A percentile compares a stretch with the other conserved stretches of the same genome.
Evolutionary conservation across 2,888 invertebrate genomes (phyloP).

Genomic region (Drosophila colorata): DNA sequence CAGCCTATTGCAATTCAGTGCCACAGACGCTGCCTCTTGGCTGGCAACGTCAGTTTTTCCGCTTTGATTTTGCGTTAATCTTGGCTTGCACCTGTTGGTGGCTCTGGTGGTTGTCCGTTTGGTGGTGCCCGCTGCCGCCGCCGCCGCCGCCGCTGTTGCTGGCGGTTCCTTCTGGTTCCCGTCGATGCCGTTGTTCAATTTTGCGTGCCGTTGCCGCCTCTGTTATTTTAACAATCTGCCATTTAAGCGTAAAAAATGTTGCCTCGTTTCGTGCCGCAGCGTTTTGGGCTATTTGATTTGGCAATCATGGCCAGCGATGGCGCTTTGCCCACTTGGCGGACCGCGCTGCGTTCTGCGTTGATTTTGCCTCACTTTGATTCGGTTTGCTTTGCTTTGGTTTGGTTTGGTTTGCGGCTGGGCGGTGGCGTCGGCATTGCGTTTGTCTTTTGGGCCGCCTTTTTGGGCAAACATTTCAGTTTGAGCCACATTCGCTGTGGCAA

Average conservation of each 20-base stretch:
- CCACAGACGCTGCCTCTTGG: conserved; percentile 39
- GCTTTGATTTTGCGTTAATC: conserved; percentile 79
- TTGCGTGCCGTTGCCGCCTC: conserved; percentile 80
- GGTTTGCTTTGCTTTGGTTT: conserved; percentile 38
- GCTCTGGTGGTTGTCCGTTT: conserved; percentile 23
- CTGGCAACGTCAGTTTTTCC: conserved; percentile 67
- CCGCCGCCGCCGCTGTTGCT: conserved; percentile 12
- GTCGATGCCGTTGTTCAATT: conserved; percentile 78
- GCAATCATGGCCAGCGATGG: conserved; percentile 75
- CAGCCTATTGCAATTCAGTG: conserved; percentile 36
- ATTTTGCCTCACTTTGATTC: conserved; percentile 37
- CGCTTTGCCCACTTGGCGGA: conserved; percentile 55
- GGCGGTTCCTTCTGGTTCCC: conserved; percentile 49
- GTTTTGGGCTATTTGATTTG: conserved; percentile 80
- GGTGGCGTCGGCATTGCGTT: conserved; percentile 71
- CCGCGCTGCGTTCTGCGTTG: conserved; percentile 59
- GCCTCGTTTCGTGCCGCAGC: conserved; percentile 79
- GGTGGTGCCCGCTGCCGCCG: conserved; percentile 15
- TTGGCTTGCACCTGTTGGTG: conserved; percentile 74
- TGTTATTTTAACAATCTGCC: conserved; percentile 81
- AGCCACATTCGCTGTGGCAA: conserved; percentile 41
- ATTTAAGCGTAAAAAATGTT: conserved; percentile 82
- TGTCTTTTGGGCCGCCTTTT: conserved; percentile 64
- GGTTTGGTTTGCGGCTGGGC: conserved; percentile 47
- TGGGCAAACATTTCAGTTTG: conserved; percentile 55